Evolutionary conservation across 2,797 vertebrate species (phyloP).

Genomic region (Bovichtus variegatus): DNA sequence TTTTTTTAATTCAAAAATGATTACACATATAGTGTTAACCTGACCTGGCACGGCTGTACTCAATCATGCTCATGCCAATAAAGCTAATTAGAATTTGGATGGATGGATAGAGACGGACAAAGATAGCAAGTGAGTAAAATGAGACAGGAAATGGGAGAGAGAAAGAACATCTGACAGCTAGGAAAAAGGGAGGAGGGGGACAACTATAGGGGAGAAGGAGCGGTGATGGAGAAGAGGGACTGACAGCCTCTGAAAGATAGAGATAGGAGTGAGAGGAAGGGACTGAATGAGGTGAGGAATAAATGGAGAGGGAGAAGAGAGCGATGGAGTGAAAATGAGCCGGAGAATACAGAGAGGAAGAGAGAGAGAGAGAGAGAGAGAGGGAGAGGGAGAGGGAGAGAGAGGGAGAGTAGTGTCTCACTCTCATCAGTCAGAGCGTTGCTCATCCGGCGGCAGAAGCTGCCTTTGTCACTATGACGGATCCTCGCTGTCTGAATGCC

Average conservation of each 20-base stretch:
- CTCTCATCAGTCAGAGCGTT: constrained; percentile 77
- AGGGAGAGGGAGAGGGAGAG: constrained; percentile 8
- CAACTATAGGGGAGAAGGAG: constrained; percentile 33
- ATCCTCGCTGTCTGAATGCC: constrained; percentile 65
- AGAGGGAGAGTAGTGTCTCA: constrained; percentile 44
- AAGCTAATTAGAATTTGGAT: constrained; percentile 41
- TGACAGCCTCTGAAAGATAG: constrained; percentile 58
- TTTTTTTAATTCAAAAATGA: background rate
- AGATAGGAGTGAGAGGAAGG: constrained; percentile 56
- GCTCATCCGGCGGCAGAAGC: constrained; percentile 71
- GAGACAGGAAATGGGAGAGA: constrained; percentile 56
- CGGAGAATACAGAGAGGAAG: constrained; percentile 51
- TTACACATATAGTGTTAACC: background rate
- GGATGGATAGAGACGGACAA: constrained; percentile 24
- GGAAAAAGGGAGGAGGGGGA: constrained; percentile 47
- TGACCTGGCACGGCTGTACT: no score
- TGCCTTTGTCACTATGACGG: constrained; percentile 76
- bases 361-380: constrained; percentile 6
- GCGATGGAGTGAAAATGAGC: constrained; percentile 62
- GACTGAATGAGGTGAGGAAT: constrained; percentile 60
- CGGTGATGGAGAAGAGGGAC: constrained; percentile 37
- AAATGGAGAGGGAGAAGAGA: constrained; percentile 61
- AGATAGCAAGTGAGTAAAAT: constrained; percentile 52
- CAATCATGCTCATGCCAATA: constrained; percentile 20
- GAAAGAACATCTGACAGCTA: constrained; percentile 61